These are phyloP conservation scores for Drosophila nr. fundita DNA, from an alignment of 2,888 invertebrate species.

Conservation along the genomic window DNA sequence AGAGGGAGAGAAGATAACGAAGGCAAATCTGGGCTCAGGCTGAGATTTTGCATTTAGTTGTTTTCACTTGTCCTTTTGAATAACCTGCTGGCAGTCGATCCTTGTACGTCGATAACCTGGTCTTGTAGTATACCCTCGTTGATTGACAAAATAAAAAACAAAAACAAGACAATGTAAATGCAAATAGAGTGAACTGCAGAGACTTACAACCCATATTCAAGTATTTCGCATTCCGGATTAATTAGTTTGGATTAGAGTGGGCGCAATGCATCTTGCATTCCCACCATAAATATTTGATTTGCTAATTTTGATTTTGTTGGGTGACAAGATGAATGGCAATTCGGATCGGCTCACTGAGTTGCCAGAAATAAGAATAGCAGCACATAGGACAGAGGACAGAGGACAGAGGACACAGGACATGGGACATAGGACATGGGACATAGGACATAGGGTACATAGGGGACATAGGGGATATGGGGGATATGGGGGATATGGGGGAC, in stretches of 20 bases:
- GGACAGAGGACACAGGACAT: background rate
- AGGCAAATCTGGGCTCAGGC: background rate
- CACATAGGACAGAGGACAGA: background rate
- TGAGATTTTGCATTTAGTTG: background rate
- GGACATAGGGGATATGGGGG: background rate
- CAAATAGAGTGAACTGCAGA: background rate
- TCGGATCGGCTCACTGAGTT: background rate
- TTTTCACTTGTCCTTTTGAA: background rate
- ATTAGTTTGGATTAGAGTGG: background rate
- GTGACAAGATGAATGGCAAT: conserved; percentile 10
- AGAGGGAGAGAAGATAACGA: background rate
- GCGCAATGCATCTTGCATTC: background rate
- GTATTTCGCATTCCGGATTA: background rate
- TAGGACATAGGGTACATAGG: background rate
- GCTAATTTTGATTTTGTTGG: background rate
- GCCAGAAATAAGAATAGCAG: background rate
- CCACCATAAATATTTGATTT: conserved; percentile 4
- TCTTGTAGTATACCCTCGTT: background rate
- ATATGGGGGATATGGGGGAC: background rate
- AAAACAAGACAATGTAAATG: background rate
- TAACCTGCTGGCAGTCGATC: background rate
- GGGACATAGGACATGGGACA: background rate
- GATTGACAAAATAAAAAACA: background rate
- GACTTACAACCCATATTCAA: background rate
- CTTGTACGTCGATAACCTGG: background rate